Percentiles rank a stretch among this genome's conserved stretches.
Evolutionary conservation across 2,888 invertebrate species (phyloP).

Genomic region (Amphimallon solstitiale): DNA sequence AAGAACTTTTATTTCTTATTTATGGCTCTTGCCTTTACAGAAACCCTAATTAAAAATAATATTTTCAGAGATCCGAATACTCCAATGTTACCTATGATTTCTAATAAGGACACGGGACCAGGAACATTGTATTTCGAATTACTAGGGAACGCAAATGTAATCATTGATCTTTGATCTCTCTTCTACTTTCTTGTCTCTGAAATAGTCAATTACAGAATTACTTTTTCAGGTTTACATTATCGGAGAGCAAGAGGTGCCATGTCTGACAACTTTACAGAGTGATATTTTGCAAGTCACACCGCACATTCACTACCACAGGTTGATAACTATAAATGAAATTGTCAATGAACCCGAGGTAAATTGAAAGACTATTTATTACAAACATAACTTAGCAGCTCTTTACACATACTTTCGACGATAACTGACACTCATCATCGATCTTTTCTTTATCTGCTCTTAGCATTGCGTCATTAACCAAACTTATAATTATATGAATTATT

Average conservation of each 20-base stretch:
- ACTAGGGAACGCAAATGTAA: constrained; percentile 66
- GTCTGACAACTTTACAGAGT: constrained; percentile 72
- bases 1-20: no score
- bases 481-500: no score
- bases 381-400: no score
- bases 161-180: constrained; percentile 37
- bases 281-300: constrained; percentile 70
- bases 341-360: constrained; percentile 73
- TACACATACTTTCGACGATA: no score
- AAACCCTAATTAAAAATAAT: no score
- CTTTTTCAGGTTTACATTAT: constrained; percentile 69
- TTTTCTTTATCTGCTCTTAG: no score
- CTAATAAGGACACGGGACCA: constrained; percentile 72
- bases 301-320: constrained; percentile 65
- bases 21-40: no score
- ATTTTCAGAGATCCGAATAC: constrained; percentile 62
- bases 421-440: no score
- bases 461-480: no score
- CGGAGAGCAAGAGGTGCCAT: constrained; percentile 76
- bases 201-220: not conserved
- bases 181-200: not conserved
- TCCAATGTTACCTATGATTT: constrained; percentile 69
- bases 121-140: constrained; percentile 69
- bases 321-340: constrained; percentile 66
- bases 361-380: no score